Evolutionary conservation across 2,888 invertebrate genomes (phyloP).

Genomic region (Autographa gamma): DNA sequence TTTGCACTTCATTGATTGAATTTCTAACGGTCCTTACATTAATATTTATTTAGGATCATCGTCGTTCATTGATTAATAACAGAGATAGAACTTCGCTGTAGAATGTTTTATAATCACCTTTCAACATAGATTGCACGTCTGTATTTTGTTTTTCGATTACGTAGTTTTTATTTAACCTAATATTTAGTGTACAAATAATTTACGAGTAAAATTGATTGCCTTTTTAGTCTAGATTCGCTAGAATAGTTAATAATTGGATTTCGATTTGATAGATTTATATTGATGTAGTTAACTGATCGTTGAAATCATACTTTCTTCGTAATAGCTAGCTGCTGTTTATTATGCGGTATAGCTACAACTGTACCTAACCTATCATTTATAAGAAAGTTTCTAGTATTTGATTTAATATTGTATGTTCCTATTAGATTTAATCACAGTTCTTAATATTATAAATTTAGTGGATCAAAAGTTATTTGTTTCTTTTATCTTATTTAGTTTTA

Average conservation of each 20-base stretch:
- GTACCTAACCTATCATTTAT: constrained; percentile 8
- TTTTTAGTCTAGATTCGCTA: constrained; percentile 23
- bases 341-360: background rate
- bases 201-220: constrained; percentile 30
- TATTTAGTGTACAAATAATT: constrained; percentile 23
- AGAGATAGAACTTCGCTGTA: constrained; percentile 15
- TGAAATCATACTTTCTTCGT: constrained; percentile 27
- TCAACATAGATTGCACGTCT: constrained; percentile 38
- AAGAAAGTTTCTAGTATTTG: constrained; percentile 23
- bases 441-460: too few species aligned
- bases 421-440: too few species aligned
- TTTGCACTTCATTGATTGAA: constrained; percentile 68
- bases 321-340: constrained; percentile 1
- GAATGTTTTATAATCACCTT: constrained; percentile 41
- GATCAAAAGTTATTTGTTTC: too few species aligned
- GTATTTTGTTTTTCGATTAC: constrained; percentile 6
- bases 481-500: too few species aligned
- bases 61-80: constrained; percentile 23
- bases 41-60: constrained; percentile 33
- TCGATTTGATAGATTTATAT: constrained; percentile 24
- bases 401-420: background rate
- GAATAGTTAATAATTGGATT: constrained; percentile 39
- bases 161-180: constrained; percentile 15
- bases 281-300: constrained; percentile 14
- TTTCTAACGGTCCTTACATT: constrained; percentile 51